Evolutionary conservation across 2,113 vertebrate genomes (phyloP).

Genomic region (Numida meleagris): DNA sequence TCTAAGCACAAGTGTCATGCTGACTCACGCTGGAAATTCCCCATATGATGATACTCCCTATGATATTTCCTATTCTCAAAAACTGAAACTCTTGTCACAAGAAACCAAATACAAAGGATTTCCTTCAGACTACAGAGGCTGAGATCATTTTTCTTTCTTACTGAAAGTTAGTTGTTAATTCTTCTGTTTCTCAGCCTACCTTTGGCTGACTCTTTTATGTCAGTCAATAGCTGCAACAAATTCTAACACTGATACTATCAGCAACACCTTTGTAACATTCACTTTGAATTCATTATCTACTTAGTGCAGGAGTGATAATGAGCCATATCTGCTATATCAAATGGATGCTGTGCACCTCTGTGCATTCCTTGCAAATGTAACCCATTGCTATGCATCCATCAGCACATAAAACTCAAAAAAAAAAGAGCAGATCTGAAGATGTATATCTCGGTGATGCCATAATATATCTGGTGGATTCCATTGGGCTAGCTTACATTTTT

Average conservation of each 20-base stretch:
- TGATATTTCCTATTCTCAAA: not conserved
- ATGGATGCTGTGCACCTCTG: not conserved
- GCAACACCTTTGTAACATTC: not conserved
- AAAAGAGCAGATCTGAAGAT: not conserved
- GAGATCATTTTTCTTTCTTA: not conserved
- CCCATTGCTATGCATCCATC: not conserved
- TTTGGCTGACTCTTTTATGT: not conserved
- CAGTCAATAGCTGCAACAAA: not conserved
- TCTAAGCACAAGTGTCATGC: not conserved
- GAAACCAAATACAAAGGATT: not conserved
- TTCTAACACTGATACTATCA: constrained; percentile 2
- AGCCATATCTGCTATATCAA: not conserved
- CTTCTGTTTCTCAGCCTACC: not conserved
- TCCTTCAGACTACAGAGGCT: not conserved
- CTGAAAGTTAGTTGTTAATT: not conserved
- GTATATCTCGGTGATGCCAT: not conserved
- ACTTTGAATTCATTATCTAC: not conserved
- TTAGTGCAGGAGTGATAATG: not conserved
- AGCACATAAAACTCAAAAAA: not conserved
- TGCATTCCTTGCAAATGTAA: not conserved
- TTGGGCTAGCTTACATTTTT: not conserved
- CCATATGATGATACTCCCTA: not conserved
- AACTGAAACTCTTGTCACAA: not conserved
- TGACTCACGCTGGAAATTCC: constrained; percentile 39
- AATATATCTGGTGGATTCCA: not conserved